phyloP scores from a whole-genome alignment of 2,797 vertebrate genomes.

The Tenualosa thibaudeaui region DNA sequence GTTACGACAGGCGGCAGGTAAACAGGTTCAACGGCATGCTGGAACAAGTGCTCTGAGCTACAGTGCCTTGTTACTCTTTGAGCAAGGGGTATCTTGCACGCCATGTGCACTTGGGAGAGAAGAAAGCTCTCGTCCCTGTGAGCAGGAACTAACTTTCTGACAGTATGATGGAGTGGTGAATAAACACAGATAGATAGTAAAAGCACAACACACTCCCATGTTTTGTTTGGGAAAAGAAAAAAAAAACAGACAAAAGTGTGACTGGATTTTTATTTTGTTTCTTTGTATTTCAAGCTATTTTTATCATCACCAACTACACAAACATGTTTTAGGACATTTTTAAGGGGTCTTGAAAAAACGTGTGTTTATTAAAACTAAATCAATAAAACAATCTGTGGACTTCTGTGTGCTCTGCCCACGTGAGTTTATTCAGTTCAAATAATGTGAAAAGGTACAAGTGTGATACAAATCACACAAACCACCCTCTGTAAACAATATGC shows the following conservation, averaged over 20 bases:
- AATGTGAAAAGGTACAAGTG: background rate
- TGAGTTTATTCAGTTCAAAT: background rate
- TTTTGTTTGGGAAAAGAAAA: background rate
- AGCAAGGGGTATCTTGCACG: conserved; percentile 33
- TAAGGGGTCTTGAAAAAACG: background rate
- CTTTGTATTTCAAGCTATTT: too few species aligned
- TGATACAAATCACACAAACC: background rate
- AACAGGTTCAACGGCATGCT: conserved; percentile 58
- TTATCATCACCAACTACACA: too few species aligned
- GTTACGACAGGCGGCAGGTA: conserved; percentile 49
- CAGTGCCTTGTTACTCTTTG: conserved; percentile 16
- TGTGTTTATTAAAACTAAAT: too few species aligned
- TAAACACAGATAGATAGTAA: background rate
- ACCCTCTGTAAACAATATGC: conserved; percentile 1
- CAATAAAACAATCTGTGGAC: too few species aligned
- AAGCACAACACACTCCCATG: background rate
- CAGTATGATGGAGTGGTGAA: background rate
- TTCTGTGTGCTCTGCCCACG: background rate
- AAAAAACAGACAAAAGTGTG: background rate
- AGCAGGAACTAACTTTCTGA: background rate
- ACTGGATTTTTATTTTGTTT: too few species aligned
- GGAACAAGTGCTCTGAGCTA: conserved; percentile 44
- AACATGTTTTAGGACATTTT: too few species aligned
- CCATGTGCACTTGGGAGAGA: conserved; percentile 30
- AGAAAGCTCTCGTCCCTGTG: conserved; percentile 3